Evolutionary conservation across 2,113 vertebrate species (phyloP).

Genomic region (Opisthocomus hoazin): DNA sequence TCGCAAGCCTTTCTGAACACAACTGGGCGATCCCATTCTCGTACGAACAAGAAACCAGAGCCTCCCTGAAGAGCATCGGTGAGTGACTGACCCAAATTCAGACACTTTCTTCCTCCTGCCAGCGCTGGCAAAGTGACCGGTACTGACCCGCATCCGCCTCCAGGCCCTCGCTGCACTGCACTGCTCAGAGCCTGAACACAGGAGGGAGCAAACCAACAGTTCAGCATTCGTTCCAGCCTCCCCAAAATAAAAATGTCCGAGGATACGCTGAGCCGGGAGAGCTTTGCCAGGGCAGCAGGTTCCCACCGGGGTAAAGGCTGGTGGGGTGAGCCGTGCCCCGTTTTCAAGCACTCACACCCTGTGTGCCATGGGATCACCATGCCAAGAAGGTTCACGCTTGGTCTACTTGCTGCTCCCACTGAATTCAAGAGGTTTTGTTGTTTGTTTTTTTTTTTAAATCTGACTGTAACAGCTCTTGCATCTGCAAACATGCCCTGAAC

Average conservation of each 20-base stretch:
- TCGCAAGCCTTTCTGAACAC: neutral
- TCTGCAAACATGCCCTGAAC: neutral
- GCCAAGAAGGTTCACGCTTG: neutral
- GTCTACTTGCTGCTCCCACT: neutral
- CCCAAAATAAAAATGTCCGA: neutral
- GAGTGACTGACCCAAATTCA: constrained; percentile 52
- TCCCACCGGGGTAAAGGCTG: rapidly evolving
- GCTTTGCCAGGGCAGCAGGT: neutral
- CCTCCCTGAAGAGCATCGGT: neutral
- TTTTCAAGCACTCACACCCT: neutral
- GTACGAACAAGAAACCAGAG: neutral
- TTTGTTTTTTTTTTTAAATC: neutral
- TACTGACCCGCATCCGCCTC: neutral
- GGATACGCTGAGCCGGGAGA: neutral
- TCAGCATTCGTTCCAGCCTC: neutral
- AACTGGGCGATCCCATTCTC: neutral
- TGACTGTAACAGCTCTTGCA: neutral
- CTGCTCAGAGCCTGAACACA: neutral
- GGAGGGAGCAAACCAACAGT: neutral
- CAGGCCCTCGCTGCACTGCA: neutral
- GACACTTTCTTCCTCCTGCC: constrained; percentile 10
- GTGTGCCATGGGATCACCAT: rapidly evolving
- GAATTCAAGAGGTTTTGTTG: neutral
- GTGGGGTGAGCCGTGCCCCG: rapidly evolving
- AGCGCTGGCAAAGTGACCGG: neutral